Evolutionary conservation across 2,797 vertebrate species (phyloP).

Genomic region (Sebastes iracundus): DNA sequence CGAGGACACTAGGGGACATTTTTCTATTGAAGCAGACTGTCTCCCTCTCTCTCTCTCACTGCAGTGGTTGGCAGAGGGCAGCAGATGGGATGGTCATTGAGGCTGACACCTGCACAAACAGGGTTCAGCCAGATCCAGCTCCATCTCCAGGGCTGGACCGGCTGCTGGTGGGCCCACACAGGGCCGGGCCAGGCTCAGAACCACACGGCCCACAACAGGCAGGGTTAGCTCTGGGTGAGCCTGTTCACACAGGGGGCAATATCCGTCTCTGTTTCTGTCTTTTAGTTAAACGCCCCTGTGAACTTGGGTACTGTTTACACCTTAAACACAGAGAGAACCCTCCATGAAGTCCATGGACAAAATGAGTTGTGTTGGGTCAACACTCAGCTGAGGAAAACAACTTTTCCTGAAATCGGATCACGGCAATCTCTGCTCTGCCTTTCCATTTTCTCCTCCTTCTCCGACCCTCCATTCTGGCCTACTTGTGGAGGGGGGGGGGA

Average conservation of each 20-base stretch:
- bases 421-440: constrained; percentile 9
- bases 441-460: constrained; percentile 11
- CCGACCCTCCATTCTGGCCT: constrained; percentile 26
- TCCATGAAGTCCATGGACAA: not conserved
- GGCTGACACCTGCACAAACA: constrained; percentile 73
- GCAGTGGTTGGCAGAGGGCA: constrained; percentile 28
- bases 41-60: not conserved
- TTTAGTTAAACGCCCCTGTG: constrained; percentile 1
- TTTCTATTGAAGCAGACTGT: not conserved
- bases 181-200: constrained; percentile 35
- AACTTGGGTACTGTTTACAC: constrained; percentile 13
- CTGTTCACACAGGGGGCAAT: constrained; percentile 18
- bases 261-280: constrained; percentile 12
- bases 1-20: no score
- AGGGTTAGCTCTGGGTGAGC: constrained; percentile 32
- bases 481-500: constrained; percentile 54
- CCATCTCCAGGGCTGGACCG: constrained; percentile 7
- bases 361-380: constrained; percentile 35
- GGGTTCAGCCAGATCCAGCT: not conserved
- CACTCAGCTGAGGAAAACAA: constrained; percentile 14
- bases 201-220: constrained; percentile 30
- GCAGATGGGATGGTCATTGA: constrained; percentile 37
- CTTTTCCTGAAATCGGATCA: constrained; percentile 19
- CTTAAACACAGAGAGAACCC: constrained; percentile 1
- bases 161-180: constrained; percentile 42